Evolutionary conservation across 2,113 vertebrate genomes (phyloP).

Genomic region (Heloderma charlesbogerti): DNA sequence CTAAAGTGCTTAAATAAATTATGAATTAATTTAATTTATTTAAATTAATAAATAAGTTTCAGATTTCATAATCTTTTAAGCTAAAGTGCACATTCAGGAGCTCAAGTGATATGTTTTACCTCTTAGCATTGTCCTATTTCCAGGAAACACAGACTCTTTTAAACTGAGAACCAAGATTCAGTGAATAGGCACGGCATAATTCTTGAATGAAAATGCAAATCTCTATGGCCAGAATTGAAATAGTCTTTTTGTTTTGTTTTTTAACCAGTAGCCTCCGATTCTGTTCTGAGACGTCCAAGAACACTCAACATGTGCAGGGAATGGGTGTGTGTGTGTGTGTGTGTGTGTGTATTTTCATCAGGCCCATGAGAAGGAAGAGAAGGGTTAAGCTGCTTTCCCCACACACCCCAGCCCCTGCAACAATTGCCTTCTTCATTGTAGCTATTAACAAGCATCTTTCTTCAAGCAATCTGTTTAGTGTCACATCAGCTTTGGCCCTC

Average conservation of each 20-base stretch:
- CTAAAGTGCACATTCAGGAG: fast-evolving
- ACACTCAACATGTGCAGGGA: neutral
- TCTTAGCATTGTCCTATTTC: neutral
- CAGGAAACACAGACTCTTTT: neutral
- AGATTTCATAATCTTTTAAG: neutral
- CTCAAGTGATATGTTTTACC: fast-evolving
- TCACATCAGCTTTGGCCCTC: neutral
- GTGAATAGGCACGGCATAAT: neutral
- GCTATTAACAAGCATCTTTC: too few species aligned
- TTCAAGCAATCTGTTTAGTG: too few species aligned
- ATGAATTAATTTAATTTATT: too few species aligned
- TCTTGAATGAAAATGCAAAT: neutral
- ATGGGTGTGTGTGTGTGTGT: too few species aligned
- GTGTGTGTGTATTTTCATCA: too few species aligned
- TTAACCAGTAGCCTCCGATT: neutral
- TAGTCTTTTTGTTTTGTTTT: neutral
- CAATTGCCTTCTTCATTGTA: too few species aligned
- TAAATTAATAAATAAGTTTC: neutral
- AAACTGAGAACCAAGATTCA: neutral
- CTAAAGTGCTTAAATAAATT: too few species aligned
- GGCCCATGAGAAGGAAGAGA: neutral
- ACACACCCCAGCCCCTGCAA: too few species aligned
- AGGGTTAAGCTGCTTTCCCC: too few species aligned
- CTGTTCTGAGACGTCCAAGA: neutral
- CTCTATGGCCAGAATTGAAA: neutral